These are phyloP conservation scores for Caenorhabditis zanzibari DNA, from an alignment of 2,888 invertebrate genomes.

Conservation along the genomic window DNA sequence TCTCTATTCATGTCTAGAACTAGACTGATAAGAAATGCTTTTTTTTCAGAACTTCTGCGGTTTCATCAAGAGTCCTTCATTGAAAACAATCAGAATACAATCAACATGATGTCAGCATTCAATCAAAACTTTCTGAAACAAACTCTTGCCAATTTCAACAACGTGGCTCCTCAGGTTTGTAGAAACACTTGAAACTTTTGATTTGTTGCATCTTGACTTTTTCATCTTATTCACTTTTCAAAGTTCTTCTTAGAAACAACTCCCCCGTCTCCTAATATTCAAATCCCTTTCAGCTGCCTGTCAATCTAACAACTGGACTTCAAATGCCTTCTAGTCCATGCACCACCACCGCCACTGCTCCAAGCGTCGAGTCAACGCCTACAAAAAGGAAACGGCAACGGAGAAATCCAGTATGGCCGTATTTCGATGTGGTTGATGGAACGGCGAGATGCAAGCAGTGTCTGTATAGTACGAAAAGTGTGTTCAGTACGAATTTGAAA, in stretches of 20 bases:
- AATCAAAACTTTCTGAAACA: slow-evolving; percentile 64
- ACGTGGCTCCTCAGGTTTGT: slow-evolving; percentile 42
- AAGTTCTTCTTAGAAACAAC: slow-evolving; percentile 16
- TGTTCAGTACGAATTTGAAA: slow-evolving; percentile 81
- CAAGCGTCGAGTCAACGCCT: slow-evolving; percentile 63
- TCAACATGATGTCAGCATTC: slow-evolving; percentile 71
- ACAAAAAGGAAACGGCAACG: slow-evolving; percentile 78
- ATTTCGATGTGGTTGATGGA: slow-evolving; percentile 78
- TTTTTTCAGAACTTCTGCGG: slow-evolving; percentile 71
- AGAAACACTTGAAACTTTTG: background rate
- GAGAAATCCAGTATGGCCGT: slow-evolving; percentile 81
- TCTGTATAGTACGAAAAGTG: slow-evolving; percentile 79
- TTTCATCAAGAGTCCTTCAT: slow-evolving; percentile 68
- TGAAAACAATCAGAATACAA: slow-evolving; percentile 66
- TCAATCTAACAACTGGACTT: slow-evolving; percentile 51
- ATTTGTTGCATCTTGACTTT: slow-evolving; percentile 45
- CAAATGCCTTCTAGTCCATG: slow-evolving; percentile 57
- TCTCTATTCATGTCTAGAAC: background rate
- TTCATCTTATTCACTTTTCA: slow-evolving; percentile 1
- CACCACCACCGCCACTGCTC: slow-evolving; percentile 53
- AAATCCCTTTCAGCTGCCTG: slow-evolving; percentile 46
- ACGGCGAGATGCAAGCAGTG: slow-evolving; percentile 79
- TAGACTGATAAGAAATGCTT: slow-evolving; percentile 10
- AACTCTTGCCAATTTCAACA: slow-evolving; percentile 55
- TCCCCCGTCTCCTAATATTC: background rate